Base-by-base conservation (phyloP, 1,140 invertebrate species). In the Drosophila grimshawi region DNA sequence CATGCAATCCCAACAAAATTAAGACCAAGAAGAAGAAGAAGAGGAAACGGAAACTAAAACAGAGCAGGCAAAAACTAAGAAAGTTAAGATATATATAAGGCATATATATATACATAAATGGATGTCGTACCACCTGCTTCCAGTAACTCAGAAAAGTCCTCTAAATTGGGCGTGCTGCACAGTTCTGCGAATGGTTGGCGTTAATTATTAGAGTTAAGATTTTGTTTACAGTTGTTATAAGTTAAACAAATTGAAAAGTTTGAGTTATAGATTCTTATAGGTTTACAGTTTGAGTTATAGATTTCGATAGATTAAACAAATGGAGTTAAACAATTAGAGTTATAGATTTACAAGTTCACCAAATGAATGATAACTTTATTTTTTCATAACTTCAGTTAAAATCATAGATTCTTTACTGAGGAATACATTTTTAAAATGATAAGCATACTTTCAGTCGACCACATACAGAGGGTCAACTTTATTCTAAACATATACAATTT, bases 41-140 rank as follows among this genome's bases (percentile, higher is more conserved):
- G 56, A 3, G 45, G 56, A 61, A 76, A 74, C 51, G 68, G 59
- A 51, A 55, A 66, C 48, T 68, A 72, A 32, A 48, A 32, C 11
- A 67, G 39, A 56, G 46, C 27, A 56, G 35, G n/a, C 32, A 45
- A 46, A 56, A 32, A 45, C 7, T 46, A 57, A 29, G 62, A 74
- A 70, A 55, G 39, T 55, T 57, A 32, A 48, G 10, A 67, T 63
- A 56, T 53, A 46, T 46, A 30, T 51, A 45, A 37, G 46, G 65
- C 65, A 57, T 37, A 32, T 52, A 19, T 19, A 19, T 19, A 19
- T 19, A 19, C 19, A 19, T 33, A 39, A 55, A 29, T 46, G 10
- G 43, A 70, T 3, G 59, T 76, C 90, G 75, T 91, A 91, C 90
- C 90, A 86, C 83, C 91, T 81, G 85, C 57, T 68, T 91, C 90